These are phyloP conservation scores for Cacoxenus indagator DNA, from an alignment of 2,888 invertebrate species.

Conservation along the genomic window DNA sequence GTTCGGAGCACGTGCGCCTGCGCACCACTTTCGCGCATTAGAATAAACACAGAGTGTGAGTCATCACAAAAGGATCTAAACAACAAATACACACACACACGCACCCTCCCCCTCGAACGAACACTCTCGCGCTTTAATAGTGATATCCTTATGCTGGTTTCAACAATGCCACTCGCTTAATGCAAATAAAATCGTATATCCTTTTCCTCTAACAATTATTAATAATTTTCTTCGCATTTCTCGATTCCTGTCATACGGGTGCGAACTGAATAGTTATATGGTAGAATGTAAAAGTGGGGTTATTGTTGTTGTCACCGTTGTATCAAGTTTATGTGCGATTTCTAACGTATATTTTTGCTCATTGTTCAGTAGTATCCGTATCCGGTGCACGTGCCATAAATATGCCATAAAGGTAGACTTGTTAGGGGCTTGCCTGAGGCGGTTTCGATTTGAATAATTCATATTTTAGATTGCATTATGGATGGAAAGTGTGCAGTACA, in stretches of 20 bases:
- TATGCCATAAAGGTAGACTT: too few relatives aligned
- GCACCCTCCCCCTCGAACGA: slow-evolving; percentile 30
- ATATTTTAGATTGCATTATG: not conserved
- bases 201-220: slow-evolving; percentile 50
- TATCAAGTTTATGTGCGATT: slow-evolving; percentile 34
- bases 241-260: slow-evolving; percentile 39
- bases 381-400: slow-evolving; percentile 59
- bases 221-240: slow-evolving; percentile 49
- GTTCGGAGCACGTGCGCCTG: slow-evolving; percentile 40
- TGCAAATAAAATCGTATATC: slow-evolving; percentile 61
- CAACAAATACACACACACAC: slow-evolving; percentile 47
- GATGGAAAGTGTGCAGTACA: too few relatives aligned
- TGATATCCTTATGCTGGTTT: slow-evolving; percentile 49
- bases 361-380: slow-evolving; percentile 40
- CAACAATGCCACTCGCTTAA: slow-evolving; percentile 56
- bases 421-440: slow-evolving; percentile 43
- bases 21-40: slow-evolving; percentile 56
- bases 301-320: not conserved
- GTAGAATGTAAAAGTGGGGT: too few relatives aligned
- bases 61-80: slow-evolving; percentile 20
- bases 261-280: slow-evolving; percentile 16
- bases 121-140: slow-evolving; percentile 11
- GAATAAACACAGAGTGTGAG: not conserved
- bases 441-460: slow-evolving; percentile 20
- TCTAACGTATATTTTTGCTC: slow-evolving; percentile 27